phyloP scores from a whole-genome alignment of 1,140 invertebrate species.

The Ceratosolen fusciceps region DNA sequence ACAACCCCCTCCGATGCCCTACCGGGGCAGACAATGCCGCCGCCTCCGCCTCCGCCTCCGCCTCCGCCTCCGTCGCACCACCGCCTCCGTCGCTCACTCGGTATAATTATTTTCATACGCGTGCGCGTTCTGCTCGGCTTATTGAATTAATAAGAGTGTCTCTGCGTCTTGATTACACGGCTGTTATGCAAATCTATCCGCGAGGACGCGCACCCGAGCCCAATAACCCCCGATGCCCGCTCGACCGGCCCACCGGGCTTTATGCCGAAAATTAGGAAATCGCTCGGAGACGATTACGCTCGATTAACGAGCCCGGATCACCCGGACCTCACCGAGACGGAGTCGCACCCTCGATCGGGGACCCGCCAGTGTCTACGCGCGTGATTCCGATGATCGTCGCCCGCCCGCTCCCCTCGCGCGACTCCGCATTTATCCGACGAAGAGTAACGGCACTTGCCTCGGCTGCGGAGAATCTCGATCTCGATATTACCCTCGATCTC shows the following conservation, averaged over 20 bases:
- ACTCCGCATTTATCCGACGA: too few relatives aligned
- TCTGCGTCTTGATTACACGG: slow-evolving; percentile 6
- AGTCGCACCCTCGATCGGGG: too few relatives aligned
- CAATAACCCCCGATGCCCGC: background rate
- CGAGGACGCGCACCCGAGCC: too few relatives aligned
- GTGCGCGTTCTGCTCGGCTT: slow-evolving; percentile 40
- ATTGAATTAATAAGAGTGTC: slow-evolving; percentile 37
- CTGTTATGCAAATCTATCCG: background rate
- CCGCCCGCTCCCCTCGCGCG: too few relatives aligned
- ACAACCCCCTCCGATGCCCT: background rate
- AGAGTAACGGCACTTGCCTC: too few relatives aligned
- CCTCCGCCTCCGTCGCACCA: background rate
- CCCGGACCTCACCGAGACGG: too few relatives aligned
- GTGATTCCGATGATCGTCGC: too few relatives aligned
- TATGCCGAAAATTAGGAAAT: background rate
- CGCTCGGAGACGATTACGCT: background rate
- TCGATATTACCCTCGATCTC: too few relatives aligned
- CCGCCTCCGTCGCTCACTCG: background rate
- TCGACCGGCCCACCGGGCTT: background rate
- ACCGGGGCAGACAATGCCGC: background rate
- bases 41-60: background rate
- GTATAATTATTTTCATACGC: slow-evolving; percentile 39
- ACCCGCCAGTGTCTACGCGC: too few relatives aligned
- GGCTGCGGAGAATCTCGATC: too few relatives aligned
- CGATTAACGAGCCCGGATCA: background rate